A percentile compares a stretch with the other conserved stretches of the same genome.
phyloP scores from a whole-genome alignment of 2,113 vertebrate genomes.

The Neoarius graeffei region DNA sequence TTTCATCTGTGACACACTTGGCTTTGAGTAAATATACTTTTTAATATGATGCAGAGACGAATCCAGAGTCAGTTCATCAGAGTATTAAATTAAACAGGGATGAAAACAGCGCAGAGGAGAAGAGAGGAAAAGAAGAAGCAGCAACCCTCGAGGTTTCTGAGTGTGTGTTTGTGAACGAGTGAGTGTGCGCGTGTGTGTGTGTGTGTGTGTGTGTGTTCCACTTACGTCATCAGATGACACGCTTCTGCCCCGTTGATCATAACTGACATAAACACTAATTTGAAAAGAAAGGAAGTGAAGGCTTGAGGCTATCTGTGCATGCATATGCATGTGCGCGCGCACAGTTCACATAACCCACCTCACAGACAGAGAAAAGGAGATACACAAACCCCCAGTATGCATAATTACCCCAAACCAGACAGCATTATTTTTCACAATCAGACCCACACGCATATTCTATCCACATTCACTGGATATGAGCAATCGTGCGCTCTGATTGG shows the following conservation, averaged over 20 bases:
- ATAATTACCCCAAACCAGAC: conserved; percentile 16
- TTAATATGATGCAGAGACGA: not conserved
- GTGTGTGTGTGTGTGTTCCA: not conserved
- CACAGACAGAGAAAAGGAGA: not conserved
- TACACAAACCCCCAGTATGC: conserved; percentile 5
- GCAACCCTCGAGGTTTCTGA: not conserved
- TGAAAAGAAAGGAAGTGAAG: conserved; percentile 25
- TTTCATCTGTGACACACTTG: not conserved
- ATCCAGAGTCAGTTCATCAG: no score
- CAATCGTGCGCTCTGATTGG: no score
- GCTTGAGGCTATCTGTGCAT: not conserved
- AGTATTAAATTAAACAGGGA: not conserved
- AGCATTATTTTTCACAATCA: conserved; percentile 65
- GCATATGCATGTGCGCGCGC: conserved; percentile 3
- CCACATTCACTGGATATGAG: no score
- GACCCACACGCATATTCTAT: conserved; percentile 18
- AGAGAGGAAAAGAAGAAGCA: not conserved
- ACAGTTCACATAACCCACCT: not conserved
- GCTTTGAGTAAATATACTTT: not conserved
- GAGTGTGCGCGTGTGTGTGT: not conserved
- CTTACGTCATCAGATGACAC: conserved; percentile 21
- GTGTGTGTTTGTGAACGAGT: not conserved
- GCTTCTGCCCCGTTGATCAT: conserved; percentile 34
- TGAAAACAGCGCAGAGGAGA: not conserved
- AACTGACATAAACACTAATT: conserved; percentile 31